These are phyloP conservation scores for Xiphophorus maculatus DNA, from an alignment of 2,113 vertebrate species.

Conservation along the genomic window DNA sequence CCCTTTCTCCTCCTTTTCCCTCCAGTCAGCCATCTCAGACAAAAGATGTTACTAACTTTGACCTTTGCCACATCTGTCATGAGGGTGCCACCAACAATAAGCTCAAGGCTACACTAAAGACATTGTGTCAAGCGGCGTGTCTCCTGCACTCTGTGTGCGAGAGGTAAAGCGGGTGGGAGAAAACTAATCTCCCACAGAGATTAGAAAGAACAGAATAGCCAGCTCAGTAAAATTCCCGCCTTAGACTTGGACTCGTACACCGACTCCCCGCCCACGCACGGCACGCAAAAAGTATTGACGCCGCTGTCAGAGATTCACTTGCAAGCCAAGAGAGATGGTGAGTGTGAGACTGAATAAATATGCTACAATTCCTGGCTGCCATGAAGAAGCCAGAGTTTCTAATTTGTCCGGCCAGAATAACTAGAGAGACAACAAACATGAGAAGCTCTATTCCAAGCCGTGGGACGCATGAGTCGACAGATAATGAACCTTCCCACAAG, in stretches of 20 bases:
- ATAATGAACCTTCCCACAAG: slow-evolving; percentile 64
- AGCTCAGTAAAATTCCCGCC: slow-evolving; percentile 27
- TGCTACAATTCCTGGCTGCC: background rate
- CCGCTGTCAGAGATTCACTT: background rate
- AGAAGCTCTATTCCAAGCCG: slow-evolving; percentile 61
- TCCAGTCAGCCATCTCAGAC: background rate
- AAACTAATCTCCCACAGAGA: background rate
- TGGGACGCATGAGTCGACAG: slow-evolving; percentile 57
- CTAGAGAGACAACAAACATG: slow-evolving; percentile 51
- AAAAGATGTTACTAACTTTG: slow-evolving; percentile 14
- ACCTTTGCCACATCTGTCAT: slow-evolving; percentile 12
- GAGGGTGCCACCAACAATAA: background rate
- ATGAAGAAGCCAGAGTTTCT: slow-evolving; percentile 1
- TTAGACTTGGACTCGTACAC: slow-evolving; percentile 15
- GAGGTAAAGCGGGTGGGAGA: background rate
- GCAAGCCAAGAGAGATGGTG: background rate
- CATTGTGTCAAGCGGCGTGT: slow-evolving; percentile 3
- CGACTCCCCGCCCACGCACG: slow-evolving; percentile 1
- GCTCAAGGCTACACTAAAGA: slow-evolving; percentile 4
- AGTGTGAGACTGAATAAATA: background rate
- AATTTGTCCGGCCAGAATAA: slow-evolving; percentile 6
- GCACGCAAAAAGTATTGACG: background rate
- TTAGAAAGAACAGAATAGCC: slow-evolving; percentile 17
- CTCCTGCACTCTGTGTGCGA: slow-evolving; percentile 2
- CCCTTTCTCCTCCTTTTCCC: background rate